Conservation (phyloP, 2,888 invertebrate species). For the Nemotelus nigrinus region DNA sequence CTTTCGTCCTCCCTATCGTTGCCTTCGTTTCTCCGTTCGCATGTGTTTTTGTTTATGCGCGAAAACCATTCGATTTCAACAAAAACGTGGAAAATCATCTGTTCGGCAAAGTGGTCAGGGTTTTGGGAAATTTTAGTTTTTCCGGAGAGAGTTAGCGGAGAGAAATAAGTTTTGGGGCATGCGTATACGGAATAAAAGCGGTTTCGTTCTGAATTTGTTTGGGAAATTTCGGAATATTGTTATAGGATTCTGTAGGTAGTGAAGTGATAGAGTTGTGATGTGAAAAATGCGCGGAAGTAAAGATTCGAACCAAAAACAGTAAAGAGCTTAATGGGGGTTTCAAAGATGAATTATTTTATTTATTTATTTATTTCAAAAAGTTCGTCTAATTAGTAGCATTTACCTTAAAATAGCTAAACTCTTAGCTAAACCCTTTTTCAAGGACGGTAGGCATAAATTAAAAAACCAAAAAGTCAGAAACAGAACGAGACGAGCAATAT, state of each 20-base stretch:
- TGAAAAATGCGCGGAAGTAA: not conserved
- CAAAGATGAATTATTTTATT: too few relatives aligned
- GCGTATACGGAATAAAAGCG: not conserved
- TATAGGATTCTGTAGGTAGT: slow-evolving; percentile 18
- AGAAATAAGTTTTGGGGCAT: not conserved
- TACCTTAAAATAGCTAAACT: too few relatives aligned
- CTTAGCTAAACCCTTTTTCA: too few relatives aligned
- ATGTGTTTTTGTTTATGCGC: slow-evolving; percentile 54
- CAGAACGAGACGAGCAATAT: too few relatives aligned
- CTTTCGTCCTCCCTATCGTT: not conserved
- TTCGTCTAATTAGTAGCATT: too few relatives aligned
- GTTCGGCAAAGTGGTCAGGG: slow-evolving; percentile 40
- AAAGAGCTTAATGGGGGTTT: too few relatives aligned
- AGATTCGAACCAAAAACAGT: too few relatives aligned
- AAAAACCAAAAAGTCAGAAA: too few relatives aligned
- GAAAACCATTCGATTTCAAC: slow-evolving; percentile 40
- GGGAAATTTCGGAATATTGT: slow-evolving; percentile 32
- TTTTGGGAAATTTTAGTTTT: slow-evolving; percentile 23
- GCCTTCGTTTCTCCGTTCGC: slow-evolving; percentile 1
- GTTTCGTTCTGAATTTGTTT: slow-evolving; percentile 26
- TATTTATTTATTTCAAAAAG: too few relatives aligned
- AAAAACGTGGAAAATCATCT: slow-evolving; percentile 43
- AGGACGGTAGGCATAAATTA: too few relatives aligned
- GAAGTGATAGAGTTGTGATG: not conserved
- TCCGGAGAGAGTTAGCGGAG: not conserved